phyloP scores from a whole-genome alignment of 2,113 vertebrate genomes.

The Sprattus sprattus region DNA sequence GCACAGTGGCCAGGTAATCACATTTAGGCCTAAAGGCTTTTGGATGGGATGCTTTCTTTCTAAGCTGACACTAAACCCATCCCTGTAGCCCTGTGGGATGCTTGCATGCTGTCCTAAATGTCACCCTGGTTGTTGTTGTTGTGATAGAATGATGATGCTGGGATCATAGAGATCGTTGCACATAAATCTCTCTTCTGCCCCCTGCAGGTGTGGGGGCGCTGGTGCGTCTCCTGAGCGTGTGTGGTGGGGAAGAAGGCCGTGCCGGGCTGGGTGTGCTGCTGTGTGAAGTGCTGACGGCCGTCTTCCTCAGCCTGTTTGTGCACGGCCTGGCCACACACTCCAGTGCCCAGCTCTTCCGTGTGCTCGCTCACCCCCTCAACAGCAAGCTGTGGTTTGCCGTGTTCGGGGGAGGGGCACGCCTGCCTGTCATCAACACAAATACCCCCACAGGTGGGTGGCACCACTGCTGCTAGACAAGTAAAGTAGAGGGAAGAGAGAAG shows the following conservation, averaged over 20 bases:
- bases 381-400: constrained; percentile 90
- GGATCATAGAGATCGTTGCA: background rate
- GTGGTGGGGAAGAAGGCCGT: constrained; percentile 90
- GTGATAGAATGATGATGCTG: background rate
- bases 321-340: constrained; percentile 96
- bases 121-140: background rate
- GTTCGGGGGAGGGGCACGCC: constrained; percentile 87
- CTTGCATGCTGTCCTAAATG: background rate
- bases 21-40: background rate
- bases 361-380: constrained; percentile 90
- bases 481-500: too few relatives aligned
- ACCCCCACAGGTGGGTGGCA: constrained; percentile 52
- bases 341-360: constrained; percentile 88
- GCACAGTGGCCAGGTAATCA: constrained; percentile 93
- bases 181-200: background rate
- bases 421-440: constrained; percentile 56
- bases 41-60: background rate
- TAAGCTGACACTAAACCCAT: background rate
- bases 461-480: too few relatives aligned
- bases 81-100: background rate
- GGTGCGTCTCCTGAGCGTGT: constrained; percentile 80
- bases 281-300: constrained; percentile 92
- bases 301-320: constrained; percentile 93
- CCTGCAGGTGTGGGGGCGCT: constrained; percentile 80
- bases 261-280: constrained; percentile 86